Conservation (phyloP, 2,888 invertebrate genomes). For the Acleris sparsana region DNA sequence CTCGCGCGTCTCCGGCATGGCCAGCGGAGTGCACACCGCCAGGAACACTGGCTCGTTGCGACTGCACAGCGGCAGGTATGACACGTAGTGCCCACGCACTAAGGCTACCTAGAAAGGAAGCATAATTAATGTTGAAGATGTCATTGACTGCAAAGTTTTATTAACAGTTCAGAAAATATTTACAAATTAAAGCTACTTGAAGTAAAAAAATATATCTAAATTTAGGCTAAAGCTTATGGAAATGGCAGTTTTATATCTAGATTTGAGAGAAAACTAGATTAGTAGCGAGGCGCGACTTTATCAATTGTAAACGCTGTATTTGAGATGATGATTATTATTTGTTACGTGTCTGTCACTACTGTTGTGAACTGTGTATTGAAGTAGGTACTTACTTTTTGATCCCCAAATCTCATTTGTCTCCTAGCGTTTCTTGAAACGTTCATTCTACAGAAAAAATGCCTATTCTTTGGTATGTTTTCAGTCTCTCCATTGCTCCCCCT, state of each 20-base stretch:
- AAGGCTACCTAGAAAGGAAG: conserved; percentile 92
- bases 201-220: not conserved
- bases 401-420: conserved; percentile 98
- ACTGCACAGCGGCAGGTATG: conserved; percentile 95
- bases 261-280: no score
- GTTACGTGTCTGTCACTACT: no score
- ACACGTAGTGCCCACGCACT: conserved; percentile 97
- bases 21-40: conserved; percentile 97
- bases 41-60: conserved; percentile 98
- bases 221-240: no score
- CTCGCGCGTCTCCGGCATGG: conserved; percentile 98
- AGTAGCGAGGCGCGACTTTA: no score
- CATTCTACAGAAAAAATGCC: conserved; percentile 98
- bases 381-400: conserved; percentile 93
- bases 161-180: no score
- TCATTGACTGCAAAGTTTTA: no score
- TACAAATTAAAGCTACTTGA: no score
- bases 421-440: conserved; percentile 98
- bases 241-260: no score
- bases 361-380: no score
- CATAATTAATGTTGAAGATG: not conserved
- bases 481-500: conserved; percentile 80
- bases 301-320: no score
- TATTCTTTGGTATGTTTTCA: conserved; percentile 83
- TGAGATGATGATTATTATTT: no score